Evolutionary conservation across 2,797 vertebrate species (phyloP).

Genomic region (Anniella stebbinsi): DNA sequence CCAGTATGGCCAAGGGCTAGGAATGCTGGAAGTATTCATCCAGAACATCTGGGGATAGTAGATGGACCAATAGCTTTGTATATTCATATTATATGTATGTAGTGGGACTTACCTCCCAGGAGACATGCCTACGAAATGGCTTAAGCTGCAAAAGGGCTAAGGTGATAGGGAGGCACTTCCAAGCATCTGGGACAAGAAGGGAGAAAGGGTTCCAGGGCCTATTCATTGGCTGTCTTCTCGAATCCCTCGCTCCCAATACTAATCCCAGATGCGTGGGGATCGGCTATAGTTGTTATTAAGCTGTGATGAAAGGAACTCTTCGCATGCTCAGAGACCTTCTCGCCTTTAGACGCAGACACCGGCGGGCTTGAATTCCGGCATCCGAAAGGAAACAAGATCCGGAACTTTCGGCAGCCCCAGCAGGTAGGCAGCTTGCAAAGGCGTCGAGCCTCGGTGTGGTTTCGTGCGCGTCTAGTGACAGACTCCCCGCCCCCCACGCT

Average conservation of each 20-base stretch:
- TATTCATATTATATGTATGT: too few species aligned
- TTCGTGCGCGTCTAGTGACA: neutral
- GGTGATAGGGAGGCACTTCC: neutral
- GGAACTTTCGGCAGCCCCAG: neutral
- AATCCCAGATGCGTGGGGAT: neutral
- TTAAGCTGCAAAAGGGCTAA: too few species aligned
- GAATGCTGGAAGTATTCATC: neutral
- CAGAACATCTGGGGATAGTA: neutral
- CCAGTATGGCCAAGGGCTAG: neutral
- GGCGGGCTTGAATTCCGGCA: too few species aligned
- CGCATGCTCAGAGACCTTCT: neutral
- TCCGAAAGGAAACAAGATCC: neutral
- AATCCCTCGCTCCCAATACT: too few species aligned
- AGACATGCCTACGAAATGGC: neutral
- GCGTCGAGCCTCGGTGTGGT: neutral
- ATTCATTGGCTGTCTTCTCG: neutral
- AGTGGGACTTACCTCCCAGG: neutral
- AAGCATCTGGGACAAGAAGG: neutral
- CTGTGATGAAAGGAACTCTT: neutral
- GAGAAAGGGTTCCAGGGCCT: neutral
- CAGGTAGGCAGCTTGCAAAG: neutral
- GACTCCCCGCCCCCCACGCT: too few species aligned
- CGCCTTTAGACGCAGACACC: neutral
- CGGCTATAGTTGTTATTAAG: neutral
- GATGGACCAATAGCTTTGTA: neutral